These are phyloP conservation scores for Heliconius nattereri DNA, from an alignment of 1,140 invertebrate genomes.

Conservation along the genomic window DNA sequence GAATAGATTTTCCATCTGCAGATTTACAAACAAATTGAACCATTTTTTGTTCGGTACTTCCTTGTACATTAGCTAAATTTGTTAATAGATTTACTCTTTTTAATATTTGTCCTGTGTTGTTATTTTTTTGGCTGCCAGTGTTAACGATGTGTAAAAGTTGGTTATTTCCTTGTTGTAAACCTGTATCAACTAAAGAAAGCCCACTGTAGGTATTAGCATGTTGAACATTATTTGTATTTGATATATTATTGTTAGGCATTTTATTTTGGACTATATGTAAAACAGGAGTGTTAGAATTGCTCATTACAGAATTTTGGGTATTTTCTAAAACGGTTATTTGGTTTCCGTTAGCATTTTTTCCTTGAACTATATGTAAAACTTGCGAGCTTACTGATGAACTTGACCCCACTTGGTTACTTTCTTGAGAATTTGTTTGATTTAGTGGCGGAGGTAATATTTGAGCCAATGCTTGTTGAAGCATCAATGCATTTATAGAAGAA, in stretches of 20 bases:
- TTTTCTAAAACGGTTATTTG: slow-evolving; percentile 75
- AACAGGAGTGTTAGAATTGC: slow-evolving; percentile 65
- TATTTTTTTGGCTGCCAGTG: slow-evolving; percentile 68
- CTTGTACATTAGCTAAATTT: slow-evolving; percentile 75
- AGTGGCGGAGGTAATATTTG: slow-evolving; percentile 76
- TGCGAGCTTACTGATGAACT: slow-evolving; percentile 60
- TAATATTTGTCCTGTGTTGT: slow-evolving; percentile 64
- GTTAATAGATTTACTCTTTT: slow-evolving; percentile 79
- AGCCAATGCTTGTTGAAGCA: slow-evolving; percentile 76
- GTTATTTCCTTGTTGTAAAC: slow-evolving; percentile 72
- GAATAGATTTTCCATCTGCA: slow-evolving; percentile 81
- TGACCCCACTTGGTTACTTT: slow-evolving; percentile 55
- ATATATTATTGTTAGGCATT: slow-evolving; percentile 35
- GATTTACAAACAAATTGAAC: slow-evolving; percentile 83
- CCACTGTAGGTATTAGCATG: slow-evolving; percentile 69
- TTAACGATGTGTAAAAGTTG: slow-evolving; percentile 79
- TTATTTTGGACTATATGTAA: slow-evolving; percentile 80
- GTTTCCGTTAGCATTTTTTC: slow-evolving; percentile 69
- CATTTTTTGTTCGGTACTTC: slow-evolving; percentile 79
- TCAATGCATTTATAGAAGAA: slow-evolving; percentile 68
- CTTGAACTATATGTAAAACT: slow-evolving; percentile 79
- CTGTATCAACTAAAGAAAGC: slow-evolving; percentile 72
- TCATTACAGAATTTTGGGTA: slow-evolving; percentile 71
- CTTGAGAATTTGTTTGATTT: slow-evolving; percentile 66
- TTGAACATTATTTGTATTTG: slow-evolving; percentile 49